phyloP scores from a whole-genome alignment of 2,113 vertebrate species.

The Egretta garzetta region DNA sequence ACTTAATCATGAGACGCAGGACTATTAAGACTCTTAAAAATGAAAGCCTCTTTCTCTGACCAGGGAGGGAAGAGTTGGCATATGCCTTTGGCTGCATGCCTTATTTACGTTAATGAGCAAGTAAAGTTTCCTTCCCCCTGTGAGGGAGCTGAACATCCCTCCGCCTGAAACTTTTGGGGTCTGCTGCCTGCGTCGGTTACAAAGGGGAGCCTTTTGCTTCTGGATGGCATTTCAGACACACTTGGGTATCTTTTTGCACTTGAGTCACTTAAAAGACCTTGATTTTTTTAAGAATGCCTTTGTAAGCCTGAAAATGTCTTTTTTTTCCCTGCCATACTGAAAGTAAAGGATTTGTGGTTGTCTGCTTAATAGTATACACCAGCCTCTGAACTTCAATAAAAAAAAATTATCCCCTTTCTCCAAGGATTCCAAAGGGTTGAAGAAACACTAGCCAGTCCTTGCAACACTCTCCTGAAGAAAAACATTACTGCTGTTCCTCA shows the following conservation, averaged over 20 bases:
- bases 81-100: conserved; percentile 71
- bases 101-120: conserved; percentile 77
- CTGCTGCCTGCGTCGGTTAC: background rate
- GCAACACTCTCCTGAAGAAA: background rate
- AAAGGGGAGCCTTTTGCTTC: background rate
- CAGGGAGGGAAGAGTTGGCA: conserved; percentile 68
- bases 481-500: background rate
- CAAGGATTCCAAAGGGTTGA: background rate
- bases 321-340: background rate
- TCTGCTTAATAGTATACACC: background rate
- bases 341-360: background rate
- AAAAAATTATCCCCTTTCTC: background rate
- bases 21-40: conserved; percentile 78
- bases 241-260: background rate
- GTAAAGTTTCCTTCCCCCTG: conserved; percentile 43
- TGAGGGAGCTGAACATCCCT: background rate
- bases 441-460: background rate
- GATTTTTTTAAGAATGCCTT: background rate
- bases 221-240: background rate
- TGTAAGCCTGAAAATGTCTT: background rate
- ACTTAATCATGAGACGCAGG: conserved; percentile 79
- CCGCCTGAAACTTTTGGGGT: conserved; percentile 13
- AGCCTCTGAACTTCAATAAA: background rate
- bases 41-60: conserved; percentile 62
- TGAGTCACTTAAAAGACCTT: background rate